Evolutionary conservation across 2,888 invertebrate species (phyloP).

Genomic region (Dorcus hopei): DNA sequence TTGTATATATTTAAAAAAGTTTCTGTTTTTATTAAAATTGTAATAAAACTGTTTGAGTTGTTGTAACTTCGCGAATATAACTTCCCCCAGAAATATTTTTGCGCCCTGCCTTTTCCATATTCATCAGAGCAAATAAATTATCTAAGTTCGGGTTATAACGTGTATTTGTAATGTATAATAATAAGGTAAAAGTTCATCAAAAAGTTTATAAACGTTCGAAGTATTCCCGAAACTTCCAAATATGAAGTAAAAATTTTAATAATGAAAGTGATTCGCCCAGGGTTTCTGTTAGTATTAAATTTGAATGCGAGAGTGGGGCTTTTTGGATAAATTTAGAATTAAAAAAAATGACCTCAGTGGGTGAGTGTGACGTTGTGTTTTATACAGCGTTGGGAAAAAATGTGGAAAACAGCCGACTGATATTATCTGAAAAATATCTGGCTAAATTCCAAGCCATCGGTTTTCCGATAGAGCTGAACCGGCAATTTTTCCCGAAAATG

Average conservation of each 20-base stretch:
- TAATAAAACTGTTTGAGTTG: too few relatives aligned
- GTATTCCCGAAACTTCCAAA: background rate
- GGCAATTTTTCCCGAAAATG: slow-evolving; percentile 13
- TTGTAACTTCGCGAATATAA: too few relatives aligned
- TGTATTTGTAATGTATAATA: background rate
- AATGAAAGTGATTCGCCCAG: background rate
- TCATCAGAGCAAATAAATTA: background rate
- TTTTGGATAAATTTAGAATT: too few relatives aligned
- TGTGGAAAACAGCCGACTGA: background rate
- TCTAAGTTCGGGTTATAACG: background rate
- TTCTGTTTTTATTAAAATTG: too few relatives aligned
- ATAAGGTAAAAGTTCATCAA: background rate
- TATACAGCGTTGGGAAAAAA: background rate
- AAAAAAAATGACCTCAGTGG: background rate
- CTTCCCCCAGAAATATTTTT: too few relatives aligned
- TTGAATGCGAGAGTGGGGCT: too few relatives aligned
- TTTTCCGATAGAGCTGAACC: slow-evolving; percentile 7
- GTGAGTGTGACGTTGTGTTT: background rate
- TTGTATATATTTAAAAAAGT: too few relatives aligned
- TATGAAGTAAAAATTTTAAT: background rate
- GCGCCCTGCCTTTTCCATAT: too few relatives aligned
- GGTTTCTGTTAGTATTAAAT: too few relatives aligned
- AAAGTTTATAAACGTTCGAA: background rate
- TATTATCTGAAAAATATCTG: slow-evolving; percentile 1
- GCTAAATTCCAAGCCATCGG: slow-evolving; percentile 4